Evolutionary conservation across 1,140 invertebrate species (phyloP), one percentile per base, ranked within the genome.

Genomic region (Brachionus calyciflorus): DNA sequence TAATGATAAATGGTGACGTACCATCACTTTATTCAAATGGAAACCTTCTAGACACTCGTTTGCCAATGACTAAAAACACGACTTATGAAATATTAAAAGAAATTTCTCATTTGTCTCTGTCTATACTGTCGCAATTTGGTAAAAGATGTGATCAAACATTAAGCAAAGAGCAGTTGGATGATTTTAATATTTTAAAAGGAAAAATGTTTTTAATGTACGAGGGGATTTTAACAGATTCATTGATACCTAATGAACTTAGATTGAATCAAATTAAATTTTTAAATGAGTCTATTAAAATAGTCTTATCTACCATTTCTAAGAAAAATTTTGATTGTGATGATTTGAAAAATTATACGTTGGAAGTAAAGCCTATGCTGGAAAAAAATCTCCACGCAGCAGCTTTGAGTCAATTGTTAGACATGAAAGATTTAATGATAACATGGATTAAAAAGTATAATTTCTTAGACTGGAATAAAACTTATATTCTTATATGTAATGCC

Each of bases 1-100:
- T 65, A 10, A 65, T 65, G 60, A 24, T 65, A 21, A 41, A 44
- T 46, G 60, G 60, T 0, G 60, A 65, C 40, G 44, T 19, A 26
- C 60, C 37, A 4, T 41, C n/a, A 9, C 26, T 65, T 14, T 65
- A 65, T 19, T 24, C 44, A 44, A 65, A 65, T 26, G 60, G 60
- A 44, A 26, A n/a, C 5, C 26, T 65, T 14, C 10, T 12, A 44
- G 60, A 65, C 44, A 12, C 3, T 12, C n/a, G 21, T 30, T 26
- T 44, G 9, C 24, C 21, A 3, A 44, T 65, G 40, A 65, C 60
- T 37, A 41, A 44, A 37, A 26, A 46, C 19, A 65, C 60, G n/a
- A 65, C 60, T 6, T 65, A 65, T n/a, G 60, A 65, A 7, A 37
- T 44, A 14, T 24, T 65, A 7, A 65, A 65, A 26, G 60, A 65